Conservation (phyloP, 23 tunicate genomes). For the Phallusia fumigata region DNA sequence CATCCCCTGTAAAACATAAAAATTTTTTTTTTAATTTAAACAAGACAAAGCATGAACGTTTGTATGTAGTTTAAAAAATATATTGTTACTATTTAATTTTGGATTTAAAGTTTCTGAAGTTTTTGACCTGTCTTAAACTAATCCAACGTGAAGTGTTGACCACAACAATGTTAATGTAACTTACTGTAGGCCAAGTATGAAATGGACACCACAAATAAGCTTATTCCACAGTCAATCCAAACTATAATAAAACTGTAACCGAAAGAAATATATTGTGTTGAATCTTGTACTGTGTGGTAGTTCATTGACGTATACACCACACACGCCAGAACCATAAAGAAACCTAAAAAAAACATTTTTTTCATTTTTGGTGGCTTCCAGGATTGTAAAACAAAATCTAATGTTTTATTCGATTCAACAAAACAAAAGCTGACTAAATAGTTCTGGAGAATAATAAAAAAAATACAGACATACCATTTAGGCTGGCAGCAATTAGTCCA, state of each 20-base stretch:
- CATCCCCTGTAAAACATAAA: no score
- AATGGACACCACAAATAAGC: not conserved
- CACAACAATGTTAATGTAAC: not conserved
- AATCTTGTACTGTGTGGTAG: not conserved
- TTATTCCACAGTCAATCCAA: not conserved
- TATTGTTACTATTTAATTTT: no score
- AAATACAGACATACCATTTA: not conserved
- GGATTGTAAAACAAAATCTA: not conserved
- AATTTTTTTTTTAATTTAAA: no score
- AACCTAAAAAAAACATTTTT: not conserved
- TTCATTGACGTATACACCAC: not conserved
- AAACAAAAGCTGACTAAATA: no score
- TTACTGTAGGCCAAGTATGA: constrained; percentile 3
- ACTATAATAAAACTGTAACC: not conserved
- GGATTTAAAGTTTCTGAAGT: no score
- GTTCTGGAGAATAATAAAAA: no score
- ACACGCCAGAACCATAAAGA: not conserved
- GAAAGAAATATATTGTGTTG: not conserved
- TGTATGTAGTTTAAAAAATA: no score
- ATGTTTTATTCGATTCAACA: not conserved
- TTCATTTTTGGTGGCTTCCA: not conserved
- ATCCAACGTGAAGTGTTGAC: no score
- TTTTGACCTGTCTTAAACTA: no score
- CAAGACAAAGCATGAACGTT: no score
- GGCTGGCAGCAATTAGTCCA: not conserved